Base-by-base conservation (phyloP, 2,113 vertebrate genomes). In the Solenodon paradoxus region DNA sequence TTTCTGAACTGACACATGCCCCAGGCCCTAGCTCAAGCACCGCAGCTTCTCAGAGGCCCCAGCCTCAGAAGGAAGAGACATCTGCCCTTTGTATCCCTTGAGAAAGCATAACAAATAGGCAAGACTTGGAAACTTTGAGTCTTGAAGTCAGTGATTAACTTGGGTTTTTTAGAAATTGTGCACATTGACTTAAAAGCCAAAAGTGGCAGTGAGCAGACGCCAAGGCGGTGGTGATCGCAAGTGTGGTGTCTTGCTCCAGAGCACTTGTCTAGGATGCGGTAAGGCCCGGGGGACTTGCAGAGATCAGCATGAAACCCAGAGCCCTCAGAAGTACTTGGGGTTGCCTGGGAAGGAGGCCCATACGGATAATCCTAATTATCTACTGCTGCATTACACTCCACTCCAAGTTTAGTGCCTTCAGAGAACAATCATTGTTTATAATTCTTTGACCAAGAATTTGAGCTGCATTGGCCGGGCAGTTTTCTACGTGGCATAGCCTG, bases 121-220 rank as follows among this genome's bases (percentile, higher is more conserved):
- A 88, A 78, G 66, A 32, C 71, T 85, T 78, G 88, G 87, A 95
- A 94, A 7, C 59, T 92, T 82, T 51, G 87, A 81, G 35, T 55
- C 86, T 91, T 90, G 47, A 88, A 92, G 90, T 95, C 90, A 88
- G 84, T 92, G 92, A 96, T 96, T 95, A 95, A 96, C 90, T 94
- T 88, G 87, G 24, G 75, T 95, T 94, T 90, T 88, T 85, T 35
- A 88, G 75, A 95, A 93, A 69, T 86, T 69, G 49, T 64, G 24
- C 1, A 0, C 10, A 9, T 42, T 49, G 59, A 83, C 55, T 79
- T 78, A 38, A 82, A 88, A 40, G 55, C 81, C 72, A 72, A 28
- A 47, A 49, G 17, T 32, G 80, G 38, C 22, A 5, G 40, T 10
- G 26, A 93, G 35, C 87, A 28, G 74, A 94, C 35, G 47, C 79